A percentile compares a stretch with the other conserved stretches of the same genome.
Conservation (phyloP, 2,113 vertebrate species). For the Eulemur rufifrons region DNA sequence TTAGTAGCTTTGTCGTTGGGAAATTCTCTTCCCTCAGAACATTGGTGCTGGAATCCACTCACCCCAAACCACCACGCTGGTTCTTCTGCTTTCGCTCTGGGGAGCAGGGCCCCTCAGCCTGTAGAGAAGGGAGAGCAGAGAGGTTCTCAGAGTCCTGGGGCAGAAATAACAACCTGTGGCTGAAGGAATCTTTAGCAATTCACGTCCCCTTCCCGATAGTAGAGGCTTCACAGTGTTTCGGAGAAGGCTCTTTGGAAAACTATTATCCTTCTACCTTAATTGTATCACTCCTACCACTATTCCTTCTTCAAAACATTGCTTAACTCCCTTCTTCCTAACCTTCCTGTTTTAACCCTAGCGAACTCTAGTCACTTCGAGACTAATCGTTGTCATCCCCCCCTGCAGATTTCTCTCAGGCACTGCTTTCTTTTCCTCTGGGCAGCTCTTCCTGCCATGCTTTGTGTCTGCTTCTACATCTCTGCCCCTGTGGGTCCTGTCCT, state of each 20-base stretch:
- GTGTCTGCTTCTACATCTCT: background rate
- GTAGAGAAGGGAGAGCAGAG: background rate
- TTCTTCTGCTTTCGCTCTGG: background rate
- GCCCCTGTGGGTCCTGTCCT: background rate
- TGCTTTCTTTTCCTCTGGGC: background rate
- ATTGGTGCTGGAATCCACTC: background rate
- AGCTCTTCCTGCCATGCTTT: background rate
- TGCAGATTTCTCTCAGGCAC: background rate
- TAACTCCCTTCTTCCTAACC: no score
- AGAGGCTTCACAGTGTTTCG: background rate
- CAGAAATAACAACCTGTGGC: background rate
- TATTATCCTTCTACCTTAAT: background rate
- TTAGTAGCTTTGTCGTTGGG: background rate
- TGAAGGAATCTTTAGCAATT: background rate
- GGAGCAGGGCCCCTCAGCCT: background rate
- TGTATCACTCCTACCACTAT: background rate
- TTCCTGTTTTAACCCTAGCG: background rate
- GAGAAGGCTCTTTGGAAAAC: constrained; percentile 9
- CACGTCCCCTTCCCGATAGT: background rate
- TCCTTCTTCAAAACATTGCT: background rate
- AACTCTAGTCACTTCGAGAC: background rate
- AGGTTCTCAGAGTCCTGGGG: background rate
- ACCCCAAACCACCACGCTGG: background rate
- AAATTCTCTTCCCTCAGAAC: background rate
- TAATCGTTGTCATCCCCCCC: no score